Evolutionary conservation across 2,797 vertebrate genomes (phyloP).

Genomic region (Chelon auratus): DNA sequence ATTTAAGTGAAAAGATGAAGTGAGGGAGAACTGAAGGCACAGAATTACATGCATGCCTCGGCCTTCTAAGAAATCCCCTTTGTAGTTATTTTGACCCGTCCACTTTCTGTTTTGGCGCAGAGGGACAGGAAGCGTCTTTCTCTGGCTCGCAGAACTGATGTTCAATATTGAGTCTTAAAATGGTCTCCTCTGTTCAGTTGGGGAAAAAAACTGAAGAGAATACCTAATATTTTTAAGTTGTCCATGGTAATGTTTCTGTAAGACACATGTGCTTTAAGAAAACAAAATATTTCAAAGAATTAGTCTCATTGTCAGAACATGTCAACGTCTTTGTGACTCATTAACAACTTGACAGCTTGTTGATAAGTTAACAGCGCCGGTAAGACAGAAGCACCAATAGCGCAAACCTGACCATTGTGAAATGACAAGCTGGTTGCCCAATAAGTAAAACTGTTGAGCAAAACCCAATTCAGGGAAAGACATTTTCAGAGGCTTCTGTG

Average conservation of each 20-base stretch:
- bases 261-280: neutral
- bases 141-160: neutral
- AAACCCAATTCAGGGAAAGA: slow-evolving; percentile 67
- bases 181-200: neutral
- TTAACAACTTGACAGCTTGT: slow-evolving; percentile 2
- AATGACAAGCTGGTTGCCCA: slow-evolving; percentile 65
- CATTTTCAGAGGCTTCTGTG: slow-evolving; percentile 46
- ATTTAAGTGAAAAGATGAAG: neutral
- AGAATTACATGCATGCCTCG: neutral
- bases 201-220: slow-evolving; percentile 7
- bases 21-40: neutral
- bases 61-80: neutral
- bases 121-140: neutral
- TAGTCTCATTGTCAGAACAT: slow-evolving; percentile 8
- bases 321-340: slow-evolving; percentile 13
- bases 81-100: neutral
- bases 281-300: slow-evolving; percentile 29
- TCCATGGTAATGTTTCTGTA: slow-evolving; percentile 4
- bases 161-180: neutral
- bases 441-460: slow-evolving; percentile 68
- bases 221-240: neutral
- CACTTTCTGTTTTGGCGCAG: slow-evolving; percentile 21
- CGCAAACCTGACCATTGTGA: slow-evolving; percentile 49
- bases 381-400: slow-evolving; percentile 1
- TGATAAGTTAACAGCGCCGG: slow-evolving; percentile 16